Conservation (phyloP, 2,888 invertebrate genomes). For the Arctia plantaginis region DNA sequence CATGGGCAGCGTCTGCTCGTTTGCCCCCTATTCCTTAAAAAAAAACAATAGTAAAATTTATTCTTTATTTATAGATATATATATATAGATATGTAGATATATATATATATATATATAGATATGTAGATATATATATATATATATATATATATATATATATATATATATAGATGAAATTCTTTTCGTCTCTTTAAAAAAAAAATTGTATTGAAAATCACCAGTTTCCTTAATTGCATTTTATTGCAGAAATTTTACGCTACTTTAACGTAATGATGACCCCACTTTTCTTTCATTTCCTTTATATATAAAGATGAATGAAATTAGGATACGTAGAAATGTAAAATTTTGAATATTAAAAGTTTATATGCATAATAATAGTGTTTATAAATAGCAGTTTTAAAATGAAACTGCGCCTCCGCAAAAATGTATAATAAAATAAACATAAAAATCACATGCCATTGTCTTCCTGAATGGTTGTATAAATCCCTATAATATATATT, state of each 20-base stretch:
- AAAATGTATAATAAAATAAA: not conserved
- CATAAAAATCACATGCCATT: too few species aligned
- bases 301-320: not conserved
- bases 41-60: too few species aligned
- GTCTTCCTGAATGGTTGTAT: slow-evolving; percentile 7
- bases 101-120: too few species aligned
- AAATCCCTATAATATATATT: not conserved
- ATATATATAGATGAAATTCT: too few species aligned
- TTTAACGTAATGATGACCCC: not conserved
- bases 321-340: not conserved
- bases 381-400: not conserved
- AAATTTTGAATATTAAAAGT: not conserved
- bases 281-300: not conserved
- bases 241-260: not conserved
- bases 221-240: not conserved
- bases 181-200: too few species aligned
- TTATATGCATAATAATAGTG: not conserved
- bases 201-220: not conserved
- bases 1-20: too few species aligned
- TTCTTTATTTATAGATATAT: too few species aligned
- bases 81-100: too few species aligned
- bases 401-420: not conserved
- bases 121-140: too few species aligned
- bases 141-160: too few species aligned
- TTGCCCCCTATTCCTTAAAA: too few species aligned